Base-by-base conservation (phyloP, 1,140 invertebrate genomes). In the Elymnias hypermnestra region DNA sequence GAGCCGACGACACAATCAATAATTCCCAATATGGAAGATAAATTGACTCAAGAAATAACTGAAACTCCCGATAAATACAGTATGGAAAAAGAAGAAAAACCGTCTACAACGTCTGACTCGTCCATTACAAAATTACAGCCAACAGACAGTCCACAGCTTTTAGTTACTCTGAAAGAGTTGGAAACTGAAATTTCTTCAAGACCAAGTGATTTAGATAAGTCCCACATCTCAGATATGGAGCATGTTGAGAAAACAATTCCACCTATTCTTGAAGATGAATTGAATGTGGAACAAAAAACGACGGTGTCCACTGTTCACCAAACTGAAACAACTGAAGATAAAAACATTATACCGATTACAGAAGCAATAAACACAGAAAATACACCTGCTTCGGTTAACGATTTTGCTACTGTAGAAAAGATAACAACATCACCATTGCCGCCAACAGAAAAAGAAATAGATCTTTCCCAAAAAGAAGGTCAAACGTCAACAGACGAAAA, bases 381-480 rank as follows among this genome's bases (percentile, higher is more conserved):
- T 18, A 41, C 38, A 14, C 10, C 17, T 12, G 10, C 19, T 33
- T 18, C 8, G 18, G 14, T 2, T 0, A 17, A 5, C 10, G 29
- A 23, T 5, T 14, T 22, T 15, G 23, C 18, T 19, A 33, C 10
- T 14, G 15, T 41, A 29, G 3, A 29, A 7, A 12, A 35, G 10
- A 31, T 42, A 17, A 33, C 18, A 7, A 22, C 39, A 28, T 9
- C 29, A 23, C 22, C 21, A 29, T 21, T 25, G 17, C 1, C 15
- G 9, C 13, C 8, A 17, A 19, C 7, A 19, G 18, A 22, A 5
- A 21, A 15, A 6, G 14, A 25, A 23, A 25, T 39, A 13, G 15
- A 26, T 7, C 31, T 22, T 4, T 6, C 26, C 22, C 18, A 44
- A n/a, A 18, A 43, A 19, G 42, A 51, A 42, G 17, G 17, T 15